phyloP scores from a whole-genome alignment of 2,113 vertebrate species.

The Tangachromis dhanisi region DNA sequence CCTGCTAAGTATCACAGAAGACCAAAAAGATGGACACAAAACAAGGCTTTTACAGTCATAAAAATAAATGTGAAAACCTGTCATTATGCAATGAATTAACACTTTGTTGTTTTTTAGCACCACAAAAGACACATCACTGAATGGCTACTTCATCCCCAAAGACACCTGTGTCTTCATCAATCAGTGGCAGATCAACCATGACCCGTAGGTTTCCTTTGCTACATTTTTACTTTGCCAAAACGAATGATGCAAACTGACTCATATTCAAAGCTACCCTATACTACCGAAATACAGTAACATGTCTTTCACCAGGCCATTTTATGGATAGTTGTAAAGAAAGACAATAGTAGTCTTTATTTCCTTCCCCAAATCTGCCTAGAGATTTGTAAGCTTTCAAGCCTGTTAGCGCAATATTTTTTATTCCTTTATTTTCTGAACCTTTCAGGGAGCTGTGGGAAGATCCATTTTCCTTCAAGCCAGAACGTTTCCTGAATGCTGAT shows the following conservation, averaged over 20 bases:
- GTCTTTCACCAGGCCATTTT: background rate
- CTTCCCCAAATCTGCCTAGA: background rate
- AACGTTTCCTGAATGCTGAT: constrained; percentile 75
- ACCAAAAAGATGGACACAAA: background rate
- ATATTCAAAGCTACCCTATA: background rate
- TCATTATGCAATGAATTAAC: background rate
- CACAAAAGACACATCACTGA: constrained; percentile 76
- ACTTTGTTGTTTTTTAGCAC: constrained; percentile 69
- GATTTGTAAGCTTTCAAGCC: background rate
- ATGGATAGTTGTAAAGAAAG: background rate
- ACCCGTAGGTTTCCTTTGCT: constrained; percentile 75
- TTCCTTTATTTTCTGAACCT: background rate
- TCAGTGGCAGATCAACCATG: constrained; percentile 94
- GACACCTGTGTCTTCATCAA: constrained; percentile 88
- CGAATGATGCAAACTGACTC: background rate
- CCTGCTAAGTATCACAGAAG: background rate
- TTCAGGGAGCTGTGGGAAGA: constrained; percentile 85
- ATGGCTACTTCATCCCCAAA: constrained; percentile 87
- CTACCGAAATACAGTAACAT: background rate
- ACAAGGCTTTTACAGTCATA: background rate
- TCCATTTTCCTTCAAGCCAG: constrained; percentile 77
- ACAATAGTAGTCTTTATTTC: background rate
- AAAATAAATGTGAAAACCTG: background rate
- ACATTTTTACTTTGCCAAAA: background rate
- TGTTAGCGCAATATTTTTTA: background rate